Evolutionary conservation across 1,140 invertebrate genomes (phyloP).

Genomic region (Oreohelix idahoensis): DNA sequence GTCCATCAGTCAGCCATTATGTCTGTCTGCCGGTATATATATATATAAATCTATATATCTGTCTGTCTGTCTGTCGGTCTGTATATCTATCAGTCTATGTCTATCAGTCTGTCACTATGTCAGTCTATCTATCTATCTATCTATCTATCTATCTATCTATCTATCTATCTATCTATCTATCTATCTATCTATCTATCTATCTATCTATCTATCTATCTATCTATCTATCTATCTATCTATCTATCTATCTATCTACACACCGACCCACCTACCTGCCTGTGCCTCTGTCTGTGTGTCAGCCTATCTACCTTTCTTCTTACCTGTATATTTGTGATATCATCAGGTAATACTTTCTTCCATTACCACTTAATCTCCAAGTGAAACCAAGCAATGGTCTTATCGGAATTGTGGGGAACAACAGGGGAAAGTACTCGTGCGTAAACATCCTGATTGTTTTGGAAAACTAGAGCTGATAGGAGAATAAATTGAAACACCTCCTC

Average conservation of each 20-base stretch:
- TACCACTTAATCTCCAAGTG: too few relatives aligned
- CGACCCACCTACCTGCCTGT: neutral
- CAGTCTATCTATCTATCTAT: neutral
- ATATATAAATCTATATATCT: neutral
- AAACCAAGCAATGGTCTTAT: too few relatives aligned
- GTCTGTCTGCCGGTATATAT: neutral
- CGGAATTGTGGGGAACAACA: too few relatives aligned
- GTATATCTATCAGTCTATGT: neutral
- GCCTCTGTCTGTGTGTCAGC: neutral
- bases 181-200: constrained; percentile 1
- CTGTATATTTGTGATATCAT: neutral
- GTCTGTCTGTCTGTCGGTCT: neutral
- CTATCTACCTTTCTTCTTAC: neutral
- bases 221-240: constrained; percentile 19
- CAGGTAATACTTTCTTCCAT: too few relatives aligned
- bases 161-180: neutral
- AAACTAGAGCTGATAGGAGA: too few relatives aligned
- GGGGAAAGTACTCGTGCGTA: too few relatives aligned
- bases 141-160: neutral
- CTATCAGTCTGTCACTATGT: neutral
- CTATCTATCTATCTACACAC: constrained; percentile 2
- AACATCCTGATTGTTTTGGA: too few relatives aligned
- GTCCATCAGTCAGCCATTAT: neutral
- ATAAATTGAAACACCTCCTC: too few relatives aligned
- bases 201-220: constrained; percentile 28